Evolutionary conservation across 2,797 vertebrate species (phyloP).

Genomic region (Tinamus major): DNA sequence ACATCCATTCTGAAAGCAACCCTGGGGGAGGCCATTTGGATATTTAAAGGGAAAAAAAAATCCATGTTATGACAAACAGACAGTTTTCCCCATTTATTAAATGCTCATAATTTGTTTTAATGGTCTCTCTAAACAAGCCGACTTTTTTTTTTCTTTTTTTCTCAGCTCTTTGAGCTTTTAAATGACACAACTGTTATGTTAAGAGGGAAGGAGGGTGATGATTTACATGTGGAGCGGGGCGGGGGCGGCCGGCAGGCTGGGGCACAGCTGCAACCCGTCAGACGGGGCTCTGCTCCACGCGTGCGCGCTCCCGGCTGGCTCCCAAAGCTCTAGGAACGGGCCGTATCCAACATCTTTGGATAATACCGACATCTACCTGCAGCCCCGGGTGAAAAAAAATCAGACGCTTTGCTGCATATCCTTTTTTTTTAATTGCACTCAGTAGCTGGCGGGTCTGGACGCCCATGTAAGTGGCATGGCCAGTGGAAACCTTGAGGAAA

Average conservation of each 20-base stretch:
- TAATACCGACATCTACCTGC: neutral
- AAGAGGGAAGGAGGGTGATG: conserved; percentile 72
- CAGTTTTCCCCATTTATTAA: conserved; percentile 73
- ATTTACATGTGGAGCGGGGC: conserved; percentile 71
- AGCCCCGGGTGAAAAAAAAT: neutral
- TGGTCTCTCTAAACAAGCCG: conserved; percentile 76
- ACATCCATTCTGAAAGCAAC: conserved; percentile 12
- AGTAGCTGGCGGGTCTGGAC: neutral
- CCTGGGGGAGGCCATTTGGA: conserved; percentile 55
- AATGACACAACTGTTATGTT: conserved; percentile 74
- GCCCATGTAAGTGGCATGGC: neutral
- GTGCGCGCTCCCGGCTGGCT: too few species aligned
- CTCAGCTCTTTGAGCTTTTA: conserved; percentile 76
- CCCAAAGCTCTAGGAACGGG: neutral
- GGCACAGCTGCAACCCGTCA: conserved; percentile 73
- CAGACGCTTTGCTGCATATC: neutral
- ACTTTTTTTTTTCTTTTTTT: conserved; percentile 63
- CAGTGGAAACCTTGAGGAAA: neutral
- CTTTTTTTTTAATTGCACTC: neutral
- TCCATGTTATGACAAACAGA: conserved; percentile 75
- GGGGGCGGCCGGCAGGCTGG: conserved; percentile 14
- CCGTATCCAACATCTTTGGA: neutral
- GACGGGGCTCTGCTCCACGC: neutral
- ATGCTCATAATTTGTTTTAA: conserved; percentile 78
- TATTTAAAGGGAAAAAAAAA: conserved; percentile 69